A percentile compares a stretch with the other conserved stretches of the same genome.
Conservation (phyloP, 2,888 invertebrate genomes). For the Scaptomyza polygonia region DNA sequence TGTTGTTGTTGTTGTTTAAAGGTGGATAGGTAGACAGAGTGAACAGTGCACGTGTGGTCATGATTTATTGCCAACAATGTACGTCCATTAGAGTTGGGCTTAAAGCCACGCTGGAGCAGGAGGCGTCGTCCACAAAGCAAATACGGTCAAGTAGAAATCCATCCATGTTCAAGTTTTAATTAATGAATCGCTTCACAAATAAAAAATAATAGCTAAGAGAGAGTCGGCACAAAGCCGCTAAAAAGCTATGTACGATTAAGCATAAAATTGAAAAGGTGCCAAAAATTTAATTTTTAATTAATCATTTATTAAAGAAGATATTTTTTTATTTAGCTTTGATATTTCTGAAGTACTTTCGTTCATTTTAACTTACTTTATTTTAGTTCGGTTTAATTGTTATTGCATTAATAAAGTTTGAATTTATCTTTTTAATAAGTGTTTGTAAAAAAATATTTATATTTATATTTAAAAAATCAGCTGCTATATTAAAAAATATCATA, state of each 20-base stretch:
- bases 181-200: constrained; percentile 64
- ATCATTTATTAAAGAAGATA: too few relatives aligned
- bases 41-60: constrained; percentile 62
- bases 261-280: not conserved
- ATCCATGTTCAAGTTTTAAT: constrained; percentile 58
- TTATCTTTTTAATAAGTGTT: too few relatives aligned
- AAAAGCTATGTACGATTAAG: constrained; percentile 16
- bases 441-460: too few relatives aligned
- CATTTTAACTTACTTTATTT: not conserved
- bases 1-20: constrained; percentile 20
- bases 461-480: too few relatives aligned
- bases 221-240: constrained; percentile 37
- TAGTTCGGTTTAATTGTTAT: too few relatives aligned
- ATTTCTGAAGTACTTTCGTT: not conserved
- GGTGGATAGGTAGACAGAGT: constrained; percentile 37
- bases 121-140: constrained; percentile 49
- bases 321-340: not conserved
- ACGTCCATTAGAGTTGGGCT: constrained; percentile 76
- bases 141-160: constrained; percentile 57
- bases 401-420: too few relatives aligned
- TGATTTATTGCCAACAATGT: constrained; percentile 75
- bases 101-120: constrained; percentile 62
- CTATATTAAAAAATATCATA: not conserved
- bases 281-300: not conserved
- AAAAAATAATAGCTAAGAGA: constrained; percentile 20